Evolutionary conservation across 2,113 vertebrate species (phyloP).

Genomic region (Anhinga anhinga): DNA sequence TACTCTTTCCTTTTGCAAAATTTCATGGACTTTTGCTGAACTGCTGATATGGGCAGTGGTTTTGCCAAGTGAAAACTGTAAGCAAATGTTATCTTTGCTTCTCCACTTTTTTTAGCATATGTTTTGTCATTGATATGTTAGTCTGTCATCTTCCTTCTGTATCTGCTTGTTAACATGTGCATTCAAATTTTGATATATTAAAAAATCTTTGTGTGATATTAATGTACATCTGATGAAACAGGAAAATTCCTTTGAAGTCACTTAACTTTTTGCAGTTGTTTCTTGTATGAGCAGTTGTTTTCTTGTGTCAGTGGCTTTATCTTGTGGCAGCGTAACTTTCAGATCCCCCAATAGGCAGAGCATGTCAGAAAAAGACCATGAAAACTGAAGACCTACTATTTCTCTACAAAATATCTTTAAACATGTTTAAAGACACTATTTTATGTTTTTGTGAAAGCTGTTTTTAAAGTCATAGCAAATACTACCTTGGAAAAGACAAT

Average conservation of each 20-base stretch:
- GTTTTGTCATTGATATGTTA: not conserved
- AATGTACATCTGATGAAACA: not conserved
- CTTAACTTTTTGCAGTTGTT: not conserved
- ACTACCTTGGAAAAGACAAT: not conserved
- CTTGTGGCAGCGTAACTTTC: not conserved
- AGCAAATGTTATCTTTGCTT: not conserved
- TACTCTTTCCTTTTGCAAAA: not conserved
- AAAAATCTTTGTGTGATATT: not conserved
- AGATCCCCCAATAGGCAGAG: not conserved
- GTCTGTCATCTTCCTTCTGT: not conserved
- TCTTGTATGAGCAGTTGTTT: not conserved
- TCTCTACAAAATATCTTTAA: not conserved
- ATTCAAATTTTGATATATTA: not conserved
- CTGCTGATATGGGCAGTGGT: not conserved
- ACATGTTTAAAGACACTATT: not conserved
- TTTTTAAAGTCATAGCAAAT: not conserved
- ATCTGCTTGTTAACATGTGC: not conserved
- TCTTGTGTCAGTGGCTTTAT: not conserved
- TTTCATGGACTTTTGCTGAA: not conserved
- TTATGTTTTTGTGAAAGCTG: not conserved
- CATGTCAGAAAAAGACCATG: not conserved
- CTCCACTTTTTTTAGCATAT: not conserved
- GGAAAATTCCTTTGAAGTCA: not conserved
- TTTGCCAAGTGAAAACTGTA: slow-evolving; percentile 19
- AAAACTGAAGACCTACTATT: not conserved